Evolutionary conservation across 1,140 invertebrate species (phyloP), one percentile per base, ranked within the genome.

Genomic region (Ceratina australensis): DNA sequence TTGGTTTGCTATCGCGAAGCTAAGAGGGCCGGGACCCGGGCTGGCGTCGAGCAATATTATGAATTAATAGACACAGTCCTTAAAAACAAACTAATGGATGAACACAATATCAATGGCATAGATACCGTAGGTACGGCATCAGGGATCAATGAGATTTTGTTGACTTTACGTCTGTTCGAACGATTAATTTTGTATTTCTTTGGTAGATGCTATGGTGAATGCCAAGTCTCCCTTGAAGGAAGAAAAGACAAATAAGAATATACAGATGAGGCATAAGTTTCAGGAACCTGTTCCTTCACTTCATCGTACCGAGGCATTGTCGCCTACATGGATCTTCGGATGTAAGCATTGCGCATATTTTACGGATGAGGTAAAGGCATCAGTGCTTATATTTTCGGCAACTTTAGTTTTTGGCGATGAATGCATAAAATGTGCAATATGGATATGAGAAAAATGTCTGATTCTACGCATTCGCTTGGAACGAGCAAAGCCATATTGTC

Each of bases 1-100:
- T 60, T 93, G 7, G 89, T 93, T 7, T 92, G 92, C 71, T 93
- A 93, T 72, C 88, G 90, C 0, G 92, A 93, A 73, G 89, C 91
- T 13, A 92, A 92, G 72, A 85, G 89, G 72, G 84, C 84, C 26
- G 90, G 91, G 1, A 91, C 91, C 22, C 74, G 82, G 1, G 89
- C 87, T 56, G 87, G 87, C 15, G 89, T 93, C 15, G 91, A 93
- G 54, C 90, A 91, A 50, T 92, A 92, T 82, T 93, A 92, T 20
- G 91, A 92, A 5, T 89, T 80, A 18, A 91, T 93, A 13, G 91
- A 93, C 33, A 87, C 81, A 67, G 91, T 92, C 28, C 66, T 92
- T 2, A 89, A 88, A 72, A 83, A 69, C 10, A 91, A 91, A 50
- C 88, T 84, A 52, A 60, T 81, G 3, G 83, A 86, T 2, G 74